Evolutionary conservation across 1,140 invertebrate species (phyloP), one percentile per base, ranked within the genome.

Genomic region (Varroa destructor): DNA sequence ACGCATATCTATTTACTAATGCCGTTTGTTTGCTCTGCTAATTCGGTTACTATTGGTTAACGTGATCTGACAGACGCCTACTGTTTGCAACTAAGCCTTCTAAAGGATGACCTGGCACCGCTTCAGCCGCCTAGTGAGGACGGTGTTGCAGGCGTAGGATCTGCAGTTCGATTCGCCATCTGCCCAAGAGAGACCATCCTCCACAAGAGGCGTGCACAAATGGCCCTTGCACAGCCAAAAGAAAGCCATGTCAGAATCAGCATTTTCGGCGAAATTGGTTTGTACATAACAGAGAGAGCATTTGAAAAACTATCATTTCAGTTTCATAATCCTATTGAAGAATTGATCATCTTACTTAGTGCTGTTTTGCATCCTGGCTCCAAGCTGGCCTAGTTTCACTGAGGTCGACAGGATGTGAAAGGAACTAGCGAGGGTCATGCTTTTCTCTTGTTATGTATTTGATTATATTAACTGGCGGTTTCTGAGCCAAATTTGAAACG

Each of bases 251-350:
- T 67, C 61, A 67, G 37, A 40, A 40, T 46, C 61, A 67, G 40
- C 10, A 40, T 67, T 1, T 67, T 67, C 36, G 61, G 61, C n/a
- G 61, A 67, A 8, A 67, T 67, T 8, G 61, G 61, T 67, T 67
- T 12, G 61, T 67, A 43, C 12, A 40, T 5, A 43, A 12, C 12
- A 14, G 40, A 12, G 61, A 67, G 36, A 40, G 42, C 55, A 56
- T n/a, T n/a, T 12, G 55, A 56, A 12, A 12, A 12, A n/a, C n/a
- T 56, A n/a, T 56, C 10, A n/a, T 56, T n/a, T 56, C 55, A 25
- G 25, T 25, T 25, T 25, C 25, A 25, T 25, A 25, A 25, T 25
- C 25, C 25, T 25, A 25, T 25, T 25, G 25, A 25, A 25, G 25
- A 25, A 25, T 25, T 25, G 25, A 25, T 25, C 25, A 25, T 25